Evolutionary conservation across 2,888 invertebrate species (phyloP), one percentile per base, ranked within the genome.

Genomic region (Philereme vetulata): DNA sequence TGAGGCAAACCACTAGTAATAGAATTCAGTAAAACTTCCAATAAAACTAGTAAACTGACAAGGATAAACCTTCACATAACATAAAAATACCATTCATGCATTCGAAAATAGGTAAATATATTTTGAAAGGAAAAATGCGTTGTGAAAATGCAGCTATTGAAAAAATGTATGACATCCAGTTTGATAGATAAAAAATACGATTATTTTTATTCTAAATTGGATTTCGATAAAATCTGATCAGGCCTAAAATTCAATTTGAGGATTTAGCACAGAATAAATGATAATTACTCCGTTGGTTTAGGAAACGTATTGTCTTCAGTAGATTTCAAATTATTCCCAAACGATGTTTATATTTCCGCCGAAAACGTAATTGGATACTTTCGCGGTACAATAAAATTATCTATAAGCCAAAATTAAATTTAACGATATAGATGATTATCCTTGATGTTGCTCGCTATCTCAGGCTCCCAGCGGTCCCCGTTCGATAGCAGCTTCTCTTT

Each of bases 401-500:
- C n/a, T 36, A 35, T 49, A 10, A 53, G 9, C 48, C 44, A 46
- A 55, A 44, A 57, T 63, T 53, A 52, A 60, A 55, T 53, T 60
- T 75, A 90, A 52, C 84, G 86, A 71, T 90, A 91, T 45, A 90
- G 76, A 76, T 88, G 87, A 67, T 82, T 89, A 58, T 90, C 90
- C 63, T 80, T 81, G 68, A 99, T 95, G 87, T 99, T 99, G 53
- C 97, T 96, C 5, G 97, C 98, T 69, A 99, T 97, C 92, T 99
- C 99, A 0, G 97, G 96, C 85, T 99, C 99, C 99, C 99, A 99
- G 78, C 97, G 97, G 83, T 99, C 99, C 33, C 99, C 99, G 83
- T 99, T 99, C 73, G 94, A 95, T 58, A 99, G 93, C 49, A 99
- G 93, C 80, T 99, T 99, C 82, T 99, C 99, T 87, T 99, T 99